These are phyloP conservation scores for Oscheius sp. DNA, from an alignment of 2,888 invertebrate species.

Conservation along the genomic window DNA sequence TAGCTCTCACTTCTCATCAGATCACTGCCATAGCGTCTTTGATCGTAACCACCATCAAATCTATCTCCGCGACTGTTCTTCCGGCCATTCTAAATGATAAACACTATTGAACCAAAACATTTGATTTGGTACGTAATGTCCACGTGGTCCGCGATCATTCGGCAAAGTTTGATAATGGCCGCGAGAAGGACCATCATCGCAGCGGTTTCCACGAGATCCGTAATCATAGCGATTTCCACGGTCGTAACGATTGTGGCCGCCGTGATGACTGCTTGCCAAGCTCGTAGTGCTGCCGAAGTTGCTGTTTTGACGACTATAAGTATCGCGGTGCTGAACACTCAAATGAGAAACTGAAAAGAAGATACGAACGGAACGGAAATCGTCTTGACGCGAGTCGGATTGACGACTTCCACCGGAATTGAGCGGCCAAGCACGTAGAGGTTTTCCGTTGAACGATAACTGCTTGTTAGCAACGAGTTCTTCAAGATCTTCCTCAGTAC, in stretches of 20 bases:
- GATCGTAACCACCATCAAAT: conserved; percentile 4
- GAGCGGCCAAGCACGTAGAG: too few relatives aligned
- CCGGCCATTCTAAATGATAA: not conserved
- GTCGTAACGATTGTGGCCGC: not conserved
- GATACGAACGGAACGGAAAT: not conserved
- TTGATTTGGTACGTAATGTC: not conserved
- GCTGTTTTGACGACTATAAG: conserved; percentile 13
- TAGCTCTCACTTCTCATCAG: conserved; percentile 24
- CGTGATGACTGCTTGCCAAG: conserved; percentile 15
- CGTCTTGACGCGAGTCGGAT: not conserved
- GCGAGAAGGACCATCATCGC: conserved; percentile 6
- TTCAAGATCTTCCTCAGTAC: too few relatives aligned
- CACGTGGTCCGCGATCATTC: not conserved
- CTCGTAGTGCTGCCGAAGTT: conserved; percentile 5
- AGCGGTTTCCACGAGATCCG: not conserved
- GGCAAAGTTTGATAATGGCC: too few relatives aligned
- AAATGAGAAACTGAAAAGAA: not conserved
- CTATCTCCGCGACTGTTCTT: conserved; percentile 2
- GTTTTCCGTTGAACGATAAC: too few relatives aligned
- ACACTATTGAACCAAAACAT: not conserved
- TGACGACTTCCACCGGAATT: not conserved
- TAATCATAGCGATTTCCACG: not conserved
- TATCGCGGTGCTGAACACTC: not conserved
- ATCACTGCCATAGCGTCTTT: not conserved
- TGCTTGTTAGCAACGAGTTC: too few relatives aligned